A percentile compares a stretch with the other conserved stretches of the same genome.
These are phyloP conservation scores for Pachyseris speciosa DNA, from an alignment of 64 coral and sea anemone species.

Conservation along the genomic window DNA sequence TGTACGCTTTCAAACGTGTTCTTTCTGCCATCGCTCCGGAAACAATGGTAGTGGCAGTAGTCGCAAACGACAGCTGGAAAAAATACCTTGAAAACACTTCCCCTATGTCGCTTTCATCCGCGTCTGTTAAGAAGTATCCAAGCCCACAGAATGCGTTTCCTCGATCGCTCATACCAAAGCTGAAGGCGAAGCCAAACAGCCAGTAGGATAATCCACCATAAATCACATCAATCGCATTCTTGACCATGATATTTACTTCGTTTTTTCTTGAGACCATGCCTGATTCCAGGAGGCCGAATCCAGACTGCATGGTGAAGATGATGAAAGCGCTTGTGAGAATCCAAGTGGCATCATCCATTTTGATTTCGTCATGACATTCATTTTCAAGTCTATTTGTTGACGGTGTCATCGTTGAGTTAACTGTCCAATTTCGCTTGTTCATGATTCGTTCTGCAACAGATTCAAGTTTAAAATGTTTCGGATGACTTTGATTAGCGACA, in stretches of 20 bases:
- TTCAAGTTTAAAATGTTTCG: no score
- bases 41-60: slow-evolving; percentile 70
- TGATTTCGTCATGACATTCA: background rate
- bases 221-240: slow-evolving; percentile 66
- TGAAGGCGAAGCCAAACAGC: slow-evolving; percentile 66
- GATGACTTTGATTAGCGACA: no score
- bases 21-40: slow-evolving; percentile 75
- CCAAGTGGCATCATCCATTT: slow-evolving; percentile 52
- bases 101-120: slow-evolving; percentile 52
- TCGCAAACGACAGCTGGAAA: slow-evolving; percentile 71
- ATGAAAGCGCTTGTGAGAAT: slow-evolving; percentile 69
- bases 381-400: background rate
- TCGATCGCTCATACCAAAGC: slow-evolving; percentile 14
- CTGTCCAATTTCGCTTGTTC: no score
- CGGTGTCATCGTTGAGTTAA: background rate
- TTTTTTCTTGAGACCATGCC: slow-evolving; percentile 76
- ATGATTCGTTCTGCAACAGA: no score
- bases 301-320: slow-evolving; percentile 77
- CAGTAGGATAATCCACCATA: slow-evolving; percentile 70
- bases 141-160: slow-evolving; percentile 45
- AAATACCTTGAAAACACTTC: slow-evolving; percentile 57
- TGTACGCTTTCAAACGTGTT: slow-evolving; percentile 47
- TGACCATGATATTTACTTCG: slow-evolving; percentile 76
- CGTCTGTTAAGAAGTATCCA: slow-evolving; percentile 70
- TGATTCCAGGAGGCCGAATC: slow-evolving; percentile 71